phyloP scores from a whole-genome alignment of 2,113 vertebrate genomes.

The Morone saxatilis region DNA sequence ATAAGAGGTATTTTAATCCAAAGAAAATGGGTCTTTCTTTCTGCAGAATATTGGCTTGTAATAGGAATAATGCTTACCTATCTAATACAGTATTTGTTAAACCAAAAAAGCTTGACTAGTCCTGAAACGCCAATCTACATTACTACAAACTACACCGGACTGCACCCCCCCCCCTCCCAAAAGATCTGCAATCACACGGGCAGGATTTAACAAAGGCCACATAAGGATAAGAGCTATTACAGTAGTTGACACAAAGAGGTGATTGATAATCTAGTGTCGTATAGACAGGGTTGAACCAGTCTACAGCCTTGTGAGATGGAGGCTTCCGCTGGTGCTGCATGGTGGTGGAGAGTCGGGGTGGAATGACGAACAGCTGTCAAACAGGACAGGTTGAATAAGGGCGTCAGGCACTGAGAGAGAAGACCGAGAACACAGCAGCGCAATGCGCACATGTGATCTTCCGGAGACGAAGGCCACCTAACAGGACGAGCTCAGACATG shows the following conservation, averaged over 20 bases:
- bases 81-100: conserved; percentile 5
- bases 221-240: conserved; percentile 68
- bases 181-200: conserved; percentile 69
- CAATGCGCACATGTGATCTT: conserved; percentile 70
- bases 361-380: conserved; percentile 61
- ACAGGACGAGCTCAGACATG: conserved; percentile 37
- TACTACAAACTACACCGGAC: conserved; percentile 20
- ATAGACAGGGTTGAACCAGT: conserved; percentile 39
- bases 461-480: conserved; percentile 30
- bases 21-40: conserved; percentile 19
- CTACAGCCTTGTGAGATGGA: conserved; percentile 37
- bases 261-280: conserved; percentile 50
- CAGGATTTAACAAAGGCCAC: conserved; percentile 72
- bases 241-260: conserved; percentile 61
- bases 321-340: conserved; percentile 48
- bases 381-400: conserved; percentile 65
- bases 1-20: conserved; percentile 31
- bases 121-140: conserved; percentile 15
- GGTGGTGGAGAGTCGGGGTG: conserved; percentile 36
- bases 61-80: not conserved
- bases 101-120: conserved; percentile 13
- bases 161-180: not conserved
- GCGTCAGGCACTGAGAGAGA: conserved; percentile 36
- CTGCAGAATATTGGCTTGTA: conserved; percentile 12
- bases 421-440: conserved; percentile 34